These are phyloP conservation scores for Anarhynchus alexandrinus DNA, from an alignment of 2,113 vertebrate species.

Conservation along the genomic window DNA sequence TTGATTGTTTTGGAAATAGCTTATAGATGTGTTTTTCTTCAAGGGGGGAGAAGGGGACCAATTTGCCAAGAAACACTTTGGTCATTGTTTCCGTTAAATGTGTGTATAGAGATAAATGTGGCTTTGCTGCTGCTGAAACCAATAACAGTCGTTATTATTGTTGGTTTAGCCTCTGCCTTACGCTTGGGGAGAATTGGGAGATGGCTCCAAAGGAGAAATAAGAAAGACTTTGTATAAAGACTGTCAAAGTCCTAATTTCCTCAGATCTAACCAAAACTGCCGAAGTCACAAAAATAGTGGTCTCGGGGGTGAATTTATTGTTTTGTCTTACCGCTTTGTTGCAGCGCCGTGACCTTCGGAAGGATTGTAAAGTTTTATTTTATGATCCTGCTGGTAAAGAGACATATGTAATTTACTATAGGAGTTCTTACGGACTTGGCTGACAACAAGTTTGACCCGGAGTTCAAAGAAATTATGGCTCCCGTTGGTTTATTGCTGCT, in stretches of 20 bases:
- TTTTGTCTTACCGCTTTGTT: constrained; percentile 16
- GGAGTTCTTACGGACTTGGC: background rate
- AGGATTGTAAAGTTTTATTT: constrained; percentile 49
- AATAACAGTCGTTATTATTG: background rate
- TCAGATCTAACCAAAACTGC: background rate
- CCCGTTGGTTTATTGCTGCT: constrained; percentile 29
- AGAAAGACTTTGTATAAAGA: background rate
- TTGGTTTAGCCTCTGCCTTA: background rate
- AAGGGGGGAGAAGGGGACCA: background rate
- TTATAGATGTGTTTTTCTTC: constrained; percentile 23
- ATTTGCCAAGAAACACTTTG: constrained; percentile 47
- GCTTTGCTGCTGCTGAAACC: background rate
- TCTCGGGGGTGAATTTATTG: background rate
- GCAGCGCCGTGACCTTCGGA: constrained; percentile 18
- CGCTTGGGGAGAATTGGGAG: background rate
- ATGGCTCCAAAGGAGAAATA: constrained; percentile 2
- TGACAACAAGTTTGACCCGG: constrained; percentile 43
- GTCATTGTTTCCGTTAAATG: constrained; percentile 35
- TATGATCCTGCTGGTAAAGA: constrained; percentile 43
- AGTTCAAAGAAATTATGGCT: constrained; percentile 57
- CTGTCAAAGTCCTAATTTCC: background rate
- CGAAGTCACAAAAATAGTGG: background rate
- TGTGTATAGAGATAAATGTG: constrained; percentile 11
- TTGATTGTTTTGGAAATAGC: constrained; percentile 41
- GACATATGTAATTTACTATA: constrained; percentile 21